These are phyloP conservation scores for Cephalopterus ornatus DNA, from an alignment of 2,113 vertebrate species.

Conservation along the genomic window DNA sequence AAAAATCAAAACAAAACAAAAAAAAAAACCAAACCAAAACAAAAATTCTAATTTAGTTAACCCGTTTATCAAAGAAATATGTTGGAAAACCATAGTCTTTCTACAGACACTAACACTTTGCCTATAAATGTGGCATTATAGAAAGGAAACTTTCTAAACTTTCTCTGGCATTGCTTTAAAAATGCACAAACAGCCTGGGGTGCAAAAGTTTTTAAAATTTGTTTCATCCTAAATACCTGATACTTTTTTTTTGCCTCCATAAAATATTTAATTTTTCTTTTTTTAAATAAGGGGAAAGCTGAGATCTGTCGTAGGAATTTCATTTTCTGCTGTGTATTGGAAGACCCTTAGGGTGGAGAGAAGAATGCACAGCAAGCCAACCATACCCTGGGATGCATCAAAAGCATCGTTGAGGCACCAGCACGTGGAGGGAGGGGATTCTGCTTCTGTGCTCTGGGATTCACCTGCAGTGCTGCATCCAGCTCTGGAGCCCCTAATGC, in stretches of 20 bases:
- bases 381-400: not conserved
- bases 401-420: fast-evolving
- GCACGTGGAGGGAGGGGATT: not conserved
- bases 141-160: not conserved
- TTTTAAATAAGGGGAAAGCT: not conserved
- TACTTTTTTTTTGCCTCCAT: not conserved
- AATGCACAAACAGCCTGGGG: not conserved
- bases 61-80: not conserved
- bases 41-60: not conserved
- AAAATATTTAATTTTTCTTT: not conserved
- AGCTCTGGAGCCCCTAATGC: not conserved
- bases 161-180: not conserved
- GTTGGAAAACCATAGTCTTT: not conserved
- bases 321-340: not conserved
- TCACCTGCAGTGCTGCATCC: not conserved
- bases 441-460: not conserved
- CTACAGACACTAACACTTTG: not conserved
- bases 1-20: not conserved
- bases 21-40: not conserved
- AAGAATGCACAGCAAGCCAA: not conserved
- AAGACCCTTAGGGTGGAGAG: not conserved
- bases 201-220: not conserved
- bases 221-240: not conserved
- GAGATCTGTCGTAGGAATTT: not conserved
- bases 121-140: not conserved